These are phyloP conservation scores for Drosophila dives DNA, from an alignment of 2,888 invertebrate species.

Conservation along the genomic window DNA sequence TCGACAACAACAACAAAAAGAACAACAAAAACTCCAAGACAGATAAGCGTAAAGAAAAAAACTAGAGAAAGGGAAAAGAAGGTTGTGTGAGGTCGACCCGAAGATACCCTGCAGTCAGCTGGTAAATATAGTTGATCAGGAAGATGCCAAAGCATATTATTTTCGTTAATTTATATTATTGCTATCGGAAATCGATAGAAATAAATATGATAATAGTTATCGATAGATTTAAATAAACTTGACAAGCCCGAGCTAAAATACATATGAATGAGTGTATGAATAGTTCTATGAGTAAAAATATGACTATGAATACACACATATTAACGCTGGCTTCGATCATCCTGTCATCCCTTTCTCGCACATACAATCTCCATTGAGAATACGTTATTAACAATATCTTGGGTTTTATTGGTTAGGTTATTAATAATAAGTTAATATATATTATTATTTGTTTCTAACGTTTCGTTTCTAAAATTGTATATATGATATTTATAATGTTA, in stretches of 20 bases:
- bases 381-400: background rate
- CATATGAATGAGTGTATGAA: background rate
- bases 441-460: background rate
- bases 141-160: no score
- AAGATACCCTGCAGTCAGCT: background rate
- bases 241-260: background rate
- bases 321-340: background rate
- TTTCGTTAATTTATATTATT: no score
- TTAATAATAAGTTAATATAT: background rate
- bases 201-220: no score
- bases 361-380: background rate
- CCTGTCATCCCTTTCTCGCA: background rate
- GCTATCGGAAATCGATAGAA: no score
- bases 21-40: slow-evolving; percentile 31
- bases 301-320: background rate
- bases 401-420: no score
- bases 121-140: background rate
- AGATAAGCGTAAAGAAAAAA: background rate
- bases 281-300: no score
- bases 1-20: slow-evolving; percentile 41
- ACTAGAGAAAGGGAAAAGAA: background rate
- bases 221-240: no score
- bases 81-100: background rate
- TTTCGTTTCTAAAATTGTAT: background rate
- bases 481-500: background rate